These are phyloP conservation scores for Batillaria attramentaria DNA, from an alignment of 1,140 invertebrate genomes.

Conservation along the genomic window DNA sequence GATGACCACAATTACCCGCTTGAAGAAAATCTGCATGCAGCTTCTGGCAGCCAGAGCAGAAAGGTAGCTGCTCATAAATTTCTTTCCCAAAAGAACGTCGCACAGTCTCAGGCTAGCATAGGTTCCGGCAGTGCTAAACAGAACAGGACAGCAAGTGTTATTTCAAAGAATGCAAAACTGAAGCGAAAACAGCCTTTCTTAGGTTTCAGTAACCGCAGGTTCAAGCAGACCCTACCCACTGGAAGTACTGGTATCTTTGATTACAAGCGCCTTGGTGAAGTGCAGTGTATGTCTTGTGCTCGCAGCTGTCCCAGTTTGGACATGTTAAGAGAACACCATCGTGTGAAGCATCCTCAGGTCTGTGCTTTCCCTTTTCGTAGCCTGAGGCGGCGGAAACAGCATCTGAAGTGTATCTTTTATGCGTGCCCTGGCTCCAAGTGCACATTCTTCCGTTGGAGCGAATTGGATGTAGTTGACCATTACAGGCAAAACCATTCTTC, in stretches of 20 bases:
- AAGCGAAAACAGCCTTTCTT: too few relatives aligned
- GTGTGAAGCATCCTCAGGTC: background rate
- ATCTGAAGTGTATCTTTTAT: constrained; percentile 4
- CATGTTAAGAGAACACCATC: background rate
- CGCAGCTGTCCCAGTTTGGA: background rate
- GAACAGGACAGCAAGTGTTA: background rate
- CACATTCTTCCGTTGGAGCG: background rate
- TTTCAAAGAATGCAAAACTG: background rate
- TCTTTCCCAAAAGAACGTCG: background rate
- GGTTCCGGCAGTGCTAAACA: background rate
- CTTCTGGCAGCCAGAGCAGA: too few relatives aligned
- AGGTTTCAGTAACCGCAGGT: too few relatives aligned
- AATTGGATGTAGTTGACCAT: constrained; percentile 5
- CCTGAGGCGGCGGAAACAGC: background rate
- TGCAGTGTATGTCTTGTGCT: constrained; percentile 17
- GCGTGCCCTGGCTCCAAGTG: constrained; percentile 8
- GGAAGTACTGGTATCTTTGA: too few relatives aligned
- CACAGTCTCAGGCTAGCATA: background rate
- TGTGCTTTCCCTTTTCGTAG: constrained; percentile 4
- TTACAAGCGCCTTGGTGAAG: constrained; percentile 11
- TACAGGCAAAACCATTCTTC: constrained; percentile 2
- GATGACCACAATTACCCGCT: too few relatives aligned
- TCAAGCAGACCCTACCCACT: too few relatives aligned
- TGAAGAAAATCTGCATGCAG: too few relatives aligned
- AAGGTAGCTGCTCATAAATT: too few relatives aligned